phyloP scores from a whole-genome alignment of 2,797 vertebrate genomes.

The Lophotriccus pileatus region DNA sequence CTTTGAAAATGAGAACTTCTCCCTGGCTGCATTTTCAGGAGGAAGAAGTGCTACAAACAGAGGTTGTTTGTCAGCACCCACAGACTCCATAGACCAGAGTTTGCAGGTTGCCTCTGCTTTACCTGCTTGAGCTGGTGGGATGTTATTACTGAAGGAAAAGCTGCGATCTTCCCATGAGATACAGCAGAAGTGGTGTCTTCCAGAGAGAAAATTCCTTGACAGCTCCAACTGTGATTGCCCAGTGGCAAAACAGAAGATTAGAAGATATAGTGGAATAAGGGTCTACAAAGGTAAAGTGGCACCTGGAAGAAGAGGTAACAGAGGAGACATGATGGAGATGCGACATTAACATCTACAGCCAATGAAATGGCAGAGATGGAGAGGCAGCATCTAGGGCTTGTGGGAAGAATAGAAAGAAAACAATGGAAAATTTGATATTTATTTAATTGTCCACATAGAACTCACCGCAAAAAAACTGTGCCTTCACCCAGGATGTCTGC shows the following conservation, averaged over 20 bases:
- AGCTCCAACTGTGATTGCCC: neutral
- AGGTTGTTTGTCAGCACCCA: rapidly evolving
- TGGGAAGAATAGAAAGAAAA: neutral
- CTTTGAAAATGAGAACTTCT: neutral
- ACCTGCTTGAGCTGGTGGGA: neutral
- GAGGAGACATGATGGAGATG: neutral
- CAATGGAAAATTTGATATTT: neutral
- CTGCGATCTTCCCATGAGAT: neutral
- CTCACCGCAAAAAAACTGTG: neutral
- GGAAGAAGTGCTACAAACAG: neutral
- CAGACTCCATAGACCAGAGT: neutral
- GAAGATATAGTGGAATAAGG: neutral
- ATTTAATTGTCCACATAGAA: neutral
- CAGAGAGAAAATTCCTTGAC: neutral
- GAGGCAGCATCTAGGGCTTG: neutral
- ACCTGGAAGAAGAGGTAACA: neutral
- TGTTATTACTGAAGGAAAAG: neutral
- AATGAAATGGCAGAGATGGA: neutral
- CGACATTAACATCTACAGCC: neutral
- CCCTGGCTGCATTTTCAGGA: neutral
- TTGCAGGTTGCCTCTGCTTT: neutral
- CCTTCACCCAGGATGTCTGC: neutral
- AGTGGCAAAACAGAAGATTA: neutral
- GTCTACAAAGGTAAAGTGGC: neutral
- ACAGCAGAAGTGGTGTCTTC: neutral